Base-by-base conservation (phyloP, 1,140 invertebrate species). In the Vanessa atalanta region DNA sequence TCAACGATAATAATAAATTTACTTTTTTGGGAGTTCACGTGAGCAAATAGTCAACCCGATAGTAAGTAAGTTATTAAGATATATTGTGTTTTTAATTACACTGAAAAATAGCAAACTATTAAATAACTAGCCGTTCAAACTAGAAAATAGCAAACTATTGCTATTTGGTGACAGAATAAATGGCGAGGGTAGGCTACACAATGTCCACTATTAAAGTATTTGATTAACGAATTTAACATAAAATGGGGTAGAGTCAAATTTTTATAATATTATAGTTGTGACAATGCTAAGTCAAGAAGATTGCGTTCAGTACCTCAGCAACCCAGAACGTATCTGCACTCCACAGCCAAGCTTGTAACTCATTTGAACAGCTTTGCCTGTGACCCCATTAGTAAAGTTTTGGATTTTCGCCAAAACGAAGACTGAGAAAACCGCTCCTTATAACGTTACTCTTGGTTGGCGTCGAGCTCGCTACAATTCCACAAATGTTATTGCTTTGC, bases 341-440 rank as follows among this genome's bases (percentile, higher is more conserved):
- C 63, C n/a, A 68, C 71, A 73, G 37, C 47, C 66, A 64, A 61
- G 48, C 50, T 55, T 65, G 65, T 81, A 81, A 78, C 72, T 81
- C 76, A 79, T 77, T 77, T 57, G 65, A 78, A 78, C 74, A 73
- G 78, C 79, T 80, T 81, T 74, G 68, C 75, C 68, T 73, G 76
- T 73, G 78, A 78, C 81, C 79, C 78, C 78, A 81, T 81, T 83
- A 81, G 75, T 65, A 80, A 77, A 65, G 64, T 77, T 81, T 79
- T 83, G 82, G 82, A 81, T 75, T 72, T 68, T 60, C 65, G 82
- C 82, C 82, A 83, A 79, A 78, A 76, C 68, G 75, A 80, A 77
- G 76, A 83, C 77, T 80, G 74, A 72, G 65, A 76, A 78, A 81
- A 79, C 75, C 74, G 75, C 79, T 78, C 76, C 77, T 82, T 77